Evolutionary conservation across 2,888 invertebrate species (phyloP).

Genomic region (Suillia variegata): DNA sequence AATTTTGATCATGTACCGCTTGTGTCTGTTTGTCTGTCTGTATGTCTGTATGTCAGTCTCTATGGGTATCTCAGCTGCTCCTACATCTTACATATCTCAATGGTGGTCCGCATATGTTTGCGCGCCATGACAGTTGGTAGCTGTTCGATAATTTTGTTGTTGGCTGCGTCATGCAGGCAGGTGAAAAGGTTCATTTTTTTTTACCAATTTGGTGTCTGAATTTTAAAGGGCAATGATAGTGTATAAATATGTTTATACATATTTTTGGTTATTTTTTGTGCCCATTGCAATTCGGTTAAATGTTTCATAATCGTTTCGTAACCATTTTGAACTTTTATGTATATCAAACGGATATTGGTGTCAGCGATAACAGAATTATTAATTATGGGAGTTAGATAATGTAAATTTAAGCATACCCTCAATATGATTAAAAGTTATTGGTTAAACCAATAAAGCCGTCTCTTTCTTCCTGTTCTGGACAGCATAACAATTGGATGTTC

Average conservation of each 20-base stretch:
- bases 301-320: neutral
- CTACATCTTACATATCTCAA: neutral
- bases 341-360: no score
- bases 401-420: no score
- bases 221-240: neutral
- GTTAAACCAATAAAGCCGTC: no score
- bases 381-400: no score
- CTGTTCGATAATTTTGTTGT: neutral
- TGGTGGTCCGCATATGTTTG: slow-evolving; percentile 5
- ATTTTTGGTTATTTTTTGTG: neutral
- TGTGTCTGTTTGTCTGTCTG: no score
- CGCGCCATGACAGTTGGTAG: neutral
- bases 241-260: neutral
- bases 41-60: no score
- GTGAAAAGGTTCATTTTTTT: slow-evolving; percentile 1
- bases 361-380: no score
- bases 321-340: no score
- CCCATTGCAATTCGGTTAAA: neutral
- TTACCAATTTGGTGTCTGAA: no score
- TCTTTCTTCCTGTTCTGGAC: no score
- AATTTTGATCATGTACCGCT: slow-evolving; percentile 5
- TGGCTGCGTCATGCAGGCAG: slow-evolving; percentile 9
- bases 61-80: neutral
- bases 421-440: no score
- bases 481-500: no score